Conservation (phyloP, 2,797 vertebrate genomes). For the Myiothlypis coronata region DNA sequence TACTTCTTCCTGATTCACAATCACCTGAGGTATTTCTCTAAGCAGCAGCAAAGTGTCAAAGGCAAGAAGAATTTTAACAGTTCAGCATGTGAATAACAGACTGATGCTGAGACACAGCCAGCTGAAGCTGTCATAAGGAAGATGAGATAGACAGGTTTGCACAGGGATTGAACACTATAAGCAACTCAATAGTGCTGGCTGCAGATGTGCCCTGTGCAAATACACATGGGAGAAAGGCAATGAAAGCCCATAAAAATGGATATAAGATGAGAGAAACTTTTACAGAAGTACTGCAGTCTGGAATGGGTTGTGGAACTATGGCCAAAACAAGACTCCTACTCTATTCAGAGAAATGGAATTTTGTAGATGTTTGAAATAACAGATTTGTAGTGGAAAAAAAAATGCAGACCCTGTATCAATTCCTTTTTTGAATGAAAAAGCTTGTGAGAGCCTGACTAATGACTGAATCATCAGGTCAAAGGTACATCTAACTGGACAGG, state of each 20-base stretch:
- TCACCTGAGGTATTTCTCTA: neutral
- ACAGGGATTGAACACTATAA: neutral
- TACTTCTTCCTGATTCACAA: neutral
- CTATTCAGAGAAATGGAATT: neutral
- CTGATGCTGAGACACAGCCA: neutral
- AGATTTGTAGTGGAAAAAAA: neutral
- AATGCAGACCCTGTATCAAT: neutral
- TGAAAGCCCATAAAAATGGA: neutral
- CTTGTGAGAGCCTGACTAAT: neutral
- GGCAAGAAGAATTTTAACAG: constrained; percentile 7
- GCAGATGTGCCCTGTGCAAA: neutral
- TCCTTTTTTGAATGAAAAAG: neutral
- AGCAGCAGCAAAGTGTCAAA: neutral
- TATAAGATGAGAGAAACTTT: neutral
- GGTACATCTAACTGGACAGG: neutral
- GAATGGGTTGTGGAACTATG: neutral
- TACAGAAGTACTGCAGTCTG: neutral
- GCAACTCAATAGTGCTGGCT: neutral
- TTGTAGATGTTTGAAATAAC: neutral
- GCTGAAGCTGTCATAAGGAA: neutral
- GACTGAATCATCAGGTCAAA: neutral
- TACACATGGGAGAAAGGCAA: neutral
- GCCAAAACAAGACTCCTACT: neutral
- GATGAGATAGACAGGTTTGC: neutral
- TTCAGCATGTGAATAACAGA: neutral